phyloP scores from a whole-genome alignment of 2,797 vertebrate genomes.

The Tamandua tetradactyla region DNA sequence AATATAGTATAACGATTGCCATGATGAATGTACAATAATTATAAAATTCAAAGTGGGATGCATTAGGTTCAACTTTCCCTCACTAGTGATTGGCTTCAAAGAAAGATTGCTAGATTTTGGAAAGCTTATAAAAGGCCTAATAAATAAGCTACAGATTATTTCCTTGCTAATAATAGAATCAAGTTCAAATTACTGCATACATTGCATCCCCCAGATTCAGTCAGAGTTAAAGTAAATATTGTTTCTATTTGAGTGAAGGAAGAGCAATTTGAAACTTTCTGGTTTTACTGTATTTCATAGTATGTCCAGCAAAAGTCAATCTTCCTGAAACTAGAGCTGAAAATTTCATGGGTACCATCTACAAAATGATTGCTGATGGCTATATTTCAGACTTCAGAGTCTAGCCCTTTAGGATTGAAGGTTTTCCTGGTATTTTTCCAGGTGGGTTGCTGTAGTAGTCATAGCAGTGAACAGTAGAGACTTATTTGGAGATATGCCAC shows the following conservation, averaged over 20 bases:
- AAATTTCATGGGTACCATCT: background rate
- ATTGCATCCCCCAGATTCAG: background rate
- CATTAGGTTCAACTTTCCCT: slow-evolving; percentile 35
- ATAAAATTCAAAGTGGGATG: slow-evolving; percentile 19
- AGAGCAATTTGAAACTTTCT: background rate
- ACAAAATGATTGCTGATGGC: background rate
- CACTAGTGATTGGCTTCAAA: background rate
- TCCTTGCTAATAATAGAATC: background rate
- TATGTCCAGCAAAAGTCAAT: background rate
- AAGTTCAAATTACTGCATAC: background rate
- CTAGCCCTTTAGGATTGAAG: background rate
- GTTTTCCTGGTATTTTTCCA: background rate
- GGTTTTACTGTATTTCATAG: background rate
- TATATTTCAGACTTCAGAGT: background rate
- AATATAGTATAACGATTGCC: background rate
- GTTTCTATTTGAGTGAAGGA: background rate
- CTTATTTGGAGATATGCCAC: background rate
- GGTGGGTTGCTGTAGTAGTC: background rate
- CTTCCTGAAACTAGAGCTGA: background rate
- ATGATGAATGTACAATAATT: background rate
- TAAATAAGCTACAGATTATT: background rate
- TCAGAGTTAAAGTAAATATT: background rate
- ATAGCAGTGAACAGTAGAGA: background rate
- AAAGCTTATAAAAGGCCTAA: background rate
- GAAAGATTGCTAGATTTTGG: background rate